Percentiles rank a stretch among this genome's conserved stretches.
Conservation (phyloP, 2,888 invertebrate genomes). For the Tipula lateralis region DNA sequence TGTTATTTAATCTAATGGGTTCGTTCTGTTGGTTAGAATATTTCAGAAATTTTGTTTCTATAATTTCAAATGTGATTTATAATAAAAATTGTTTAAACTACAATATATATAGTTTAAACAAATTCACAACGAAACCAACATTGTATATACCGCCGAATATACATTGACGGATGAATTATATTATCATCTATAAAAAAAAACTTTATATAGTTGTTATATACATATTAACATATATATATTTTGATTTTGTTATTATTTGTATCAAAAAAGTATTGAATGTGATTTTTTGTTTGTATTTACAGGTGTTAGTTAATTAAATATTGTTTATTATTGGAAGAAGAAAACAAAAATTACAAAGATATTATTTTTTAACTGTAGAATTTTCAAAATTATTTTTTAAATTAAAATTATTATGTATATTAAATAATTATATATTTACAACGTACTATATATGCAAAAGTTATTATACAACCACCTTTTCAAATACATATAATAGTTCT, state of each 20-base stretch:
- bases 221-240: background rate
- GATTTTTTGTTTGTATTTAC: slow-evolving; percentile 19
- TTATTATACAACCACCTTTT: background rate
- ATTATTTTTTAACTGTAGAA: background rate
- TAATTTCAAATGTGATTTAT: background rate
- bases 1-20: background rate
- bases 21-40: background rate
- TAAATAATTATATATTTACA: background rate
- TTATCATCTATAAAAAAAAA: background rate
- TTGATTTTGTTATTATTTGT: slow-evolving; percentile 11
- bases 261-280: slow-evolving; percentile 7
- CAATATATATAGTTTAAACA: background rate
- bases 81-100: background rate
- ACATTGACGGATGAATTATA: background rate
- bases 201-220: background rate
- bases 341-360: background rate
- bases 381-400: background rate
- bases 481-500: background rate
- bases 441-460: background rate
- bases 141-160: background rate
- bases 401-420: background rate
- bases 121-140: background rate
- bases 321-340: background rate
- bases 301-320: background rate
- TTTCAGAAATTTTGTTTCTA: background rate